phyloP scores from a whole-genome alignment of 2,113 vertebrate species.

The Cephalopholis sonnerati region DNA sequence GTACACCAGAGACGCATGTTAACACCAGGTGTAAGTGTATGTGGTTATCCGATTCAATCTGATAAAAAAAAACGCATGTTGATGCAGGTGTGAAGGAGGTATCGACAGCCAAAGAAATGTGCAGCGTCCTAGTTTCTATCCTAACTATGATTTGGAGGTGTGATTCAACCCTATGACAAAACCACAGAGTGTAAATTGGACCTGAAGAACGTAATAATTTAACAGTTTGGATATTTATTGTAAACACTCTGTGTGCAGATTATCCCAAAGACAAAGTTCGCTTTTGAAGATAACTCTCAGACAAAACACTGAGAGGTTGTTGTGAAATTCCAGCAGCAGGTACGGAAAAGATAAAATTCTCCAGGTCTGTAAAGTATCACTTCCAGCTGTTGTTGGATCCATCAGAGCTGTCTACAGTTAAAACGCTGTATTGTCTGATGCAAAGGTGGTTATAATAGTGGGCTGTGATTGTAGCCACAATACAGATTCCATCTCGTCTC shows the following conservation, averaged over 20 bases:
- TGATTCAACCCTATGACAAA: neutral
- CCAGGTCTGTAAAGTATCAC: conserved; percentile 73
- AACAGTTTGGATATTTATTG: conserved; percentile 1
- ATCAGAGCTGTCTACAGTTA: conserved; percentile 73
- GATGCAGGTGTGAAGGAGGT: no score
- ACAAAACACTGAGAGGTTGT: conserved; percentile 75
- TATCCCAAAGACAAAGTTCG: conserved; percentile 40
- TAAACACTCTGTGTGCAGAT: conserved; percentile 27
- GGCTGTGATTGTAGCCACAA: conserved; percentile 86
- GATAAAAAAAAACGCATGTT: no score
- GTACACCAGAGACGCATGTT: no score
- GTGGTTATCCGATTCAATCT: no score
- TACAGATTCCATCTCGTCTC: conserved; percentile 80
- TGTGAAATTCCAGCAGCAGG: conserved; percentile 66
- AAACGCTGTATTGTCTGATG: conserved; percentile 80
- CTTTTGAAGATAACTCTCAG: conserved; percentile 64
- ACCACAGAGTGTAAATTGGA: neutral
- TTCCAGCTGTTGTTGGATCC: conserved; percentile 78
- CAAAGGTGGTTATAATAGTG: conserved; percentile 74
- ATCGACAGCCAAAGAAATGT: no score
- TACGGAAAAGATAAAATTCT: conserved; percentile 69
- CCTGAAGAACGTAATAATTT: neutral
- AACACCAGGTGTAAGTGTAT: no score
- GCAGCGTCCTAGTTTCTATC: neutral
- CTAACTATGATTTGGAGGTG: neutral